These are phyloP conservation scores for Dichetophora obliterata DNA, from an alignment of 2,888 invertebrate species.

Conservation along the genomic window DNA sequence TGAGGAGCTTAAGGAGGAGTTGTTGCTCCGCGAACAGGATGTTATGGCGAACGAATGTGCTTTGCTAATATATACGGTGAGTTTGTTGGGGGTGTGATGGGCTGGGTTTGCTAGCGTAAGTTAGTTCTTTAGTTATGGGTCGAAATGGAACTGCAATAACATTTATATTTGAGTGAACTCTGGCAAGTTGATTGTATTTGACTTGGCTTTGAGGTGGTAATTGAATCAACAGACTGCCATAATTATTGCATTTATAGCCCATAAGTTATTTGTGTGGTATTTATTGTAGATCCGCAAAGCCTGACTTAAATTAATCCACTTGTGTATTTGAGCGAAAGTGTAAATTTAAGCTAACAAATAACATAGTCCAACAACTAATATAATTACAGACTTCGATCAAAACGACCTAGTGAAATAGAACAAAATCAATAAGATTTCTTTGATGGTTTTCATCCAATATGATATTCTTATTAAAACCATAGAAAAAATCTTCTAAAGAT, in stretches of 20 bases:
- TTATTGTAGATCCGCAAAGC: too few relatives aligned
- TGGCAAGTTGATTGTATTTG: not conserved
- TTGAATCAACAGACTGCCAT: not conserved
- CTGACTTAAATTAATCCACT: too few relatives aligned
- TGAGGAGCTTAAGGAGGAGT: constrained; percentile 73
- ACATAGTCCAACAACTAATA: too few relatives aligned
- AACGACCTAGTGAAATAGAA: too few relatives aligned
- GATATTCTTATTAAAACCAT: too few relatives aligned
- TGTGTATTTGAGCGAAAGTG: too few relatives aligned
- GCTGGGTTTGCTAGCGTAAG: not conserved
- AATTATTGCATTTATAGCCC: not conserved
- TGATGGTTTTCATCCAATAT: too few relatives aligned
- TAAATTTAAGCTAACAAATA: too few relatives aligned
- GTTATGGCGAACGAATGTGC: constrained; percentile 86
- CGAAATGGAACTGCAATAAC: not conserved
- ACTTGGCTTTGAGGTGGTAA: too few relatives aligned
- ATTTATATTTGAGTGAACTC: constrained; percentile 5
- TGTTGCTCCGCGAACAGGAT: constrained; percentile 76
- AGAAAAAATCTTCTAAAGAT: too few relatives aligned
- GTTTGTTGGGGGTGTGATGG: constrained; percentile 50
- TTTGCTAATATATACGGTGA: constrained; percentile 85
- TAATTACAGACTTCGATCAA: too few relatives aligned
- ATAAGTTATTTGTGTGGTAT: not conserved
- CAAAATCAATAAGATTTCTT: too few relatives aligned
- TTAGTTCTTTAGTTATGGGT: not conserved